Base-by-base conservation (phyloP, 2,797 vertebrate genomes). In the Dendrocincla fuliginosa region DNA sequence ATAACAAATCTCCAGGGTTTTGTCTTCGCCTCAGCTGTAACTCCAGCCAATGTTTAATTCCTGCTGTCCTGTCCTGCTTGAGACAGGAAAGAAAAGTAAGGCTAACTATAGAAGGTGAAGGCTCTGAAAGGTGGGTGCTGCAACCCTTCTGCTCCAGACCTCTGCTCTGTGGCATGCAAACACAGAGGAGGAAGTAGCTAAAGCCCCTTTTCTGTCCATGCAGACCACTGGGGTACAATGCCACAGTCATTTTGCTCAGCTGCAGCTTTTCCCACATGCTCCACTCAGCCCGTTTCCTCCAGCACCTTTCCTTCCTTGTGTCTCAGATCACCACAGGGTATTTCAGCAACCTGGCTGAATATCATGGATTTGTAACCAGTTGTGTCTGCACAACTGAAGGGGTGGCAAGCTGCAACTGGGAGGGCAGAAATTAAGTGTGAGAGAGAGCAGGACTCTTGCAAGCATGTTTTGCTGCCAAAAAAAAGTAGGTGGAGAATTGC, bases 301-400 rank as follows among this genome's bases (percentile, higher is more conserved):
- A 91, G 41, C 13, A 49, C 52, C 46, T 87, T 89, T 57, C 70
- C 46, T 33, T 84, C 19, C 35, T 73, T 57, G 42, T 44, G 57
- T 30, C 46, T 56, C 46, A 61, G 67, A 32, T 75, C 57, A 47
- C 55, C 0, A 0, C 24, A 37, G 83, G 49, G 35, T 50, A 74
- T 80, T 93, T 89, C 71, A 87, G 64, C 67, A 89, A 41, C 47
- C 19, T 46, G 70, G 23, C 50, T 55, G 39, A 42, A 47, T 2
- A 33, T 50, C 50, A 73, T 74, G 76, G 82, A 73, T 93, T 80
- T 12, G 16, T 77, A 73, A 94, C 78, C 84, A 65, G 42, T n/a
- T 33, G n/a, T 23, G 53, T 79, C 8, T 55, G 63, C n/a, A 25
- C 16, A 69, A 19, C 46, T 50, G 82, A 70, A 35, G 55, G 41